Evolutionary conservation across 1,140 invertebrate species (phyloP).

Genomic region (Macrostomum lignano): DNA sequence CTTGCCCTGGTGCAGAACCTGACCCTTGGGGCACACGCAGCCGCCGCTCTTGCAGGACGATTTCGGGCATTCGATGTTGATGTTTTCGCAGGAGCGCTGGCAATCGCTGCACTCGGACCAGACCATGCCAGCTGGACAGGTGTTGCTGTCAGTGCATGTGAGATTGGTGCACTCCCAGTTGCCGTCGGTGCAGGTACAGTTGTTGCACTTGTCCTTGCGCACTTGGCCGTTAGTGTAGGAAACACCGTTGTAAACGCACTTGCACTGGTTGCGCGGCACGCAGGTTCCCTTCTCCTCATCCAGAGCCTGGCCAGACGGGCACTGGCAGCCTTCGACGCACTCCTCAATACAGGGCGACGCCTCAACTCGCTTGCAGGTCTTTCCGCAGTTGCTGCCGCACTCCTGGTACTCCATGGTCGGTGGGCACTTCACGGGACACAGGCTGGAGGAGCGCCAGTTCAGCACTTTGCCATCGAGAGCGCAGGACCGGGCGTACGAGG

Average conservation of each 20-base stretch:
- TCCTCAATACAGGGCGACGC: conserved; percentile 30
- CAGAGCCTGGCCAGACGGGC: conserved; percentile 43
- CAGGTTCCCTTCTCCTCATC: conserved; percentile 38
- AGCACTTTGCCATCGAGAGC: conserved; percentile 38
- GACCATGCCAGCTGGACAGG: conserved; percentile 1
- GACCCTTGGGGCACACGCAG: conserved; percentile 2
- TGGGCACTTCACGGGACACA: conserved; percentile 39
- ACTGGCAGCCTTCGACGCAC: conserved; percentile 62
- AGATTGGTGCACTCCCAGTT: neutral
- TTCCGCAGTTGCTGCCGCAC: conserved; percentile 43
- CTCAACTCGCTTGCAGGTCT: conserved; percentile 39
- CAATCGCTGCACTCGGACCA: conserved; percentile 7
- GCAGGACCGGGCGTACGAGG: conserved; percentile 49
- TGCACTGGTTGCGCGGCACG: conserved; percentile 42
- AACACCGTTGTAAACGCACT: conserved; percentile 41
- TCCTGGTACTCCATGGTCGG: conserved; percentile 46
- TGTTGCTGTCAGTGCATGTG: neutral
- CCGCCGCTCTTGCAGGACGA: neutral
- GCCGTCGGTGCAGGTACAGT: conserved; percentile 23
- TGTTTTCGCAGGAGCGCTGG: conserved; percentile 5
- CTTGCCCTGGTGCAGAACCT: conserved; percentile 2
- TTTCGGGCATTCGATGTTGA: conserved; percentile 5
- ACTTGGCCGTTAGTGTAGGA: conserved; percentile 44
- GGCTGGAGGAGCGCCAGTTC: conserved; percentile 44
- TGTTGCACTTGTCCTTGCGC: conserved; percentile 25